Percentiles rank a stretch among this genome's conserved stretches.
phyloP scores from a whole-genome alignment of 1,140 invertebrate species.

The Asbolus verrucosus region DNA sequence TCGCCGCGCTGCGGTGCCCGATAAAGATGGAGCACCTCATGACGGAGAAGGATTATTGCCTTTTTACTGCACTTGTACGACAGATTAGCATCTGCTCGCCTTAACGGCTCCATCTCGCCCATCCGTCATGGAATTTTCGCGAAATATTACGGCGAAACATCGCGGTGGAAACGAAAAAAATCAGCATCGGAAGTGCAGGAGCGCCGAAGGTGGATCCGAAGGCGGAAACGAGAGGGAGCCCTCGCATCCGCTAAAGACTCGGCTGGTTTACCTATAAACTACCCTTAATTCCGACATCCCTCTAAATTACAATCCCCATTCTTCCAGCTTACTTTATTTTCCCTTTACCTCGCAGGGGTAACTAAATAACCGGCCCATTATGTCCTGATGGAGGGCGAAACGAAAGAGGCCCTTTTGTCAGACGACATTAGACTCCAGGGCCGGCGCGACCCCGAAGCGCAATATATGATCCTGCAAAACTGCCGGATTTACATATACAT shows the following conservation, averaged over 20 bases:
- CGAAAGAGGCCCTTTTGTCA: slow-evolving; percentile 54
- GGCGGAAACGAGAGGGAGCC: slow-evolving; percentile 46
- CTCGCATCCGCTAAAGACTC: slow-evolving; percentile 63
- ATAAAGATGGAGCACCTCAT: slow-evolving; percentile 54
- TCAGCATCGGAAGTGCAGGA: slow-evolving; percentile 56
- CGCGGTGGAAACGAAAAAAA: slow-evolving; percentile 51
- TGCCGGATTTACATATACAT: slow-evolving; percentile 65
- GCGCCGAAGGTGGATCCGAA: slow-evolving; percentile 29
- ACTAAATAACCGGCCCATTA: slow-evolving; percentile 67
- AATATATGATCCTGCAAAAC: slow-evolving; percentile 61
- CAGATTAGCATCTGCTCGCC: slow-evolving; percentile 40
- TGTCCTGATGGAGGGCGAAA: slow-evolving; percentile 60
- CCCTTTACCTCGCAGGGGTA: slow-evolving; percentile 63
- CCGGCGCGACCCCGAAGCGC: slow-evolving; percentile 53
- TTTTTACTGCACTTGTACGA: slow-evolving; percentile 35
- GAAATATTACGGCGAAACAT: too few relatives aligned
- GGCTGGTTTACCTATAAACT: slow-evolving; percentile 67
- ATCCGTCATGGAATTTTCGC: too few relatives aligned
- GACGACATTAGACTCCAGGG: slow-evolving; percentile 29
- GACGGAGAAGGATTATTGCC: slow-evolving; percentile 46
- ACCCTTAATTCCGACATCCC: slow-evolving; percentile 67
- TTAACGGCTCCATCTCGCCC: slow-evolving; percentile 17
- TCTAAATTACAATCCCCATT: slow-evolving; percentile 67
- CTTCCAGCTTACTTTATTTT: slow-evolving; percentile 66
- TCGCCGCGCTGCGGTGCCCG: slow-evolving; percentile 65